Percentiles rank a stretch among this genome's conserved stretches.
Conservation (phyloP, 2,797 vertebrate genomes). For the Poeciliopsis gracilis region DNA sequence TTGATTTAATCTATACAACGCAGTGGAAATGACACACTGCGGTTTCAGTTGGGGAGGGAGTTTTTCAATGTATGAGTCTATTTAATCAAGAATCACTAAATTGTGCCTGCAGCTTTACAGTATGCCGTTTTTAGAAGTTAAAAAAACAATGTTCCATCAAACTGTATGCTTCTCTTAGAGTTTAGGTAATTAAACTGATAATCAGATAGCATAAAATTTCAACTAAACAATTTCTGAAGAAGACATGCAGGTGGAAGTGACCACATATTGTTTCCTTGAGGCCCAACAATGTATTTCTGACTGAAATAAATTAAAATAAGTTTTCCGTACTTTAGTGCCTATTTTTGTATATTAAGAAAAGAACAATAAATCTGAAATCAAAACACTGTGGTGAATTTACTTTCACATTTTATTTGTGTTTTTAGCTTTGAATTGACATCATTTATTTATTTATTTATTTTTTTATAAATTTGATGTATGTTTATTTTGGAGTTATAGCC, state of each 20-base stretch:
- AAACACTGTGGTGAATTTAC: neutral
- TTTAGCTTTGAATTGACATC: neutral
- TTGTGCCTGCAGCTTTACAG: neutral
- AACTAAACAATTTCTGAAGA: constrained; percentile 10
- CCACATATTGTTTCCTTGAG: constrained; percentile 23
- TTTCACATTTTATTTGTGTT: neutral
- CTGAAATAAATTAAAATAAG: neutral
- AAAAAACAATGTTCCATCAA: neutral
- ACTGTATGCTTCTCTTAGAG: neutral
- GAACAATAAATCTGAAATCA: neutral
- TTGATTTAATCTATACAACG: constrained; percentile 12
- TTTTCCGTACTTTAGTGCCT: neutral
- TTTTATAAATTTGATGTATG: too few species aligned
- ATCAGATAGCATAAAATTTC: constrained; percentile 18
- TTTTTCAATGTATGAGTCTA: neutral
- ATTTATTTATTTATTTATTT: too few species aligned
- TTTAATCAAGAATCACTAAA: neutral
- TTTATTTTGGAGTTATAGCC: too few species aligned
- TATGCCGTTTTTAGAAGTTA: neutral
- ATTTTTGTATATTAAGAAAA: neutral
- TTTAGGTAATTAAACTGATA: constrained; percentile 11
- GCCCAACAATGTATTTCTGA: neutral
- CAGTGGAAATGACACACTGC: constrained; percentile 1
- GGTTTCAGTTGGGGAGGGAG: neutral
- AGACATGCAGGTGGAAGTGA: neutral